phyloP scores from a whole-genome alignment of 2,113 vertebrate genomes.

The Glaucomys volans region DNA sequence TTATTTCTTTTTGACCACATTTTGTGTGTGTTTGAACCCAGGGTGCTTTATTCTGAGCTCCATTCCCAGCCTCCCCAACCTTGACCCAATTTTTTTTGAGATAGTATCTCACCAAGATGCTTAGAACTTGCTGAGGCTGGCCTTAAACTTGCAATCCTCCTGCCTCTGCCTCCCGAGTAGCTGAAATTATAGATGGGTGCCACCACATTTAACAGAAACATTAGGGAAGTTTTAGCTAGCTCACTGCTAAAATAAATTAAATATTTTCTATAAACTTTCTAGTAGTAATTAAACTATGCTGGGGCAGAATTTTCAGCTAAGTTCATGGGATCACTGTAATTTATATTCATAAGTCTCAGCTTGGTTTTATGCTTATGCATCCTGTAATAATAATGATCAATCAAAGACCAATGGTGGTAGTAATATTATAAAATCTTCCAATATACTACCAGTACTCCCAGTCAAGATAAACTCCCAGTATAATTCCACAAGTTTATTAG shows the following conservation, averaged over 20 bases:
- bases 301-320: not conserved
- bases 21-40: not conserved
- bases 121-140: not conserved
- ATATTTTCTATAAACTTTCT: conserved; percentile 5
- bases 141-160: no score
- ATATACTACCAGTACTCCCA: not conserved
- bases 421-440: not conserved
- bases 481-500: not conserved
- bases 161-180: no score
- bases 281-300: not conserved
- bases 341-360: not conserved
- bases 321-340: not conserved
- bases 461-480: not conserved
- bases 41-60: no score
- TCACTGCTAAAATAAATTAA: not conserved
- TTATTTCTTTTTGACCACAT: conserved; percentile 30
- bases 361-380: not conserved
- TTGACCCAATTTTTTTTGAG: no score
- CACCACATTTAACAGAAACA: conserved; percentile 32
- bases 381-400: not conserved
- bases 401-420: not conserved
- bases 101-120: no score
- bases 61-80: no score
- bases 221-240: not conserved
- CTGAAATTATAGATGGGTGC: no score